Evolutionary conservation across 37 sponge, comb jelly and placozoan species (phyloP).

Genomic region (Ianthella basta): DNA sequence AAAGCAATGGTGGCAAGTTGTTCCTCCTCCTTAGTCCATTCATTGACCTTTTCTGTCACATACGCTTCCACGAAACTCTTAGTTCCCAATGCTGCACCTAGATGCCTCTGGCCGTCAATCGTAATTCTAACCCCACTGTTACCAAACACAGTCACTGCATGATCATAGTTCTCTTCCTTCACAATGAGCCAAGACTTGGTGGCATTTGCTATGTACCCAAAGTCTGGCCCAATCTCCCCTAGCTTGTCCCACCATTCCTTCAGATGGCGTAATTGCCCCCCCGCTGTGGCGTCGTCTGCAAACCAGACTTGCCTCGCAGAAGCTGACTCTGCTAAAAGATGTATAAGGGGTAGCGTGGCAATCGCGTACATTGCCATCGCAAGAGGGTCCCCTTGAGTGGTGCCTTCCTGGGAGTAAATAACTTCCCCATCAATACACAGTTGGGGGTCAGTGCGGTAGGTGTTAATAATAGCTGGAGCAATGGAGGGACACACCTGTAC

Average conservation of each 20-base stretch:
- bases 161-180: background rate
- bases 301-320: background rate
- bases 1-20: no score
- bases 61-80: background rate
- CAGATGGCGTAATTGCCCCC: background rate
- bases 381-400: background rate
- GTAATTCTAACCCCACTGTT: background rate
- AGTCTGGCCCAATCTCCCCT: background rate
- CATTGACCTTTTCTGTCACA: no score
- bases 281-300: constrained; percentile 13
- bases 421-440: background rate
- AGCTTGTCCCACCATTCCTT: background rate
- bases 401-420: background rate
- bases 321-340: background rate
- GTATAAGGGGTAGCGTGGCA: background rate
- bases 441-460: background rate
- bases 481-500: background rate
- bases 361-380: constrained; percentile 6
- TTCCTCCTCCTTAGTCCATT: no score
- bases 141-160: background rate
- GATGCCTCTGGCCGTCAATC: background rate
- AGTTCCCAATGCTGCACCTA: background rate
- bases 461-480: background rate
- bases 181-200: constrained; percentile 5
- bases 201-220: background rate